These are phyloP conservation scores for Agonopterix heracliana DNA, from an alignment of 2,888 invertebrate genomes.

Conservation along the genomic window DNA sequence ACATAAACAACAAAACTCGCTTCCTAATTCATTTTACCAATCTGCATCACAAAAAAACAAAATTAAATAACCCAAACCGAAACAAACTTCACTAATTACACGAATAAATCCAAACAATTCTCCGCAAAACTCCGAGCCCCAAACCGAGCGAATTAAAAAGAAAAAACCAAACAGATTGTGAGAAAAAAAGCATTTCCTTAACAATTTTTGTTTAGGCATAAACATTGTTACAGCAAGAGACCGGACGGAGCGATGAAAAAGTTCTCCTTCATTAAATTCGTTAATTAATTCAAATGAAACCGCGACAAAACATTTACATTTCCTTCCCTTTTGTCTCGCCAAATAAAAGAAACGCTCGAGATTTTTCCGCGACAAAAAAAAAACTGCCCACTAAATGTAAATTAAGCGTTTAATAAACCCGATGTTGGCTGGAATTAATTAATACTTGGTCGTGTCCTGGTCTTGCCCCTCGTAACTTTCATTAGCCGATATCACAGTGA, in stretches of 20 bases:
- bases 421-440: conserved; percentile 65
- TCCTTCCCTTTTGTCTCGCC: conserved; percentile 48
- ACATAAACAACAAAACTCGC: conserved; percentile 43
- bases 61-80: conserved; percentile 63
- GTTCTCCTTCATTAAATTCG: conserved; percentile 70
- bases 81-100: conserved; percentile 75
- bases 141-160: conserved; percentile 65
- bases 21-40: conserved; percentile 55
- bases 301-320: conserved; percentile 71
- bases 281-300: conserved; percentile 76
- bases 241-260: conserved; percentile 60
- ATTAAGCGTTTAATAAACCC: conserved; percentile 69
- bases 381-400: conserved; percentile 60
- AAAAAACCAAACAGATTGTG: conserved; percentile 55
- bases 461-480: conserved; percentile 48
- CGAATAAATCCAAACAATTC: conserved; percentile 71
- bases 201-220: conserved; percentile 74
- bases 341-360: conserved; percentile 54
- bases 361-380: conserved; percentile 31
- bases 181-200: conserved; percentile 68
- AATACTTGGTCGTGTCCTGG: conserved; percentile 60
- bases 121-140: conserved; percentile 46
- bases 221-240: conserved; percentile 64
- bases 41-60: conserved; percentile 56
- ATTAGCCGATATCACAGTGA: conserved; percentile 45